Base-by-base conservation (phyloP, 2,888 invertebrate genomes). In the Noctua janthina region DNA sequence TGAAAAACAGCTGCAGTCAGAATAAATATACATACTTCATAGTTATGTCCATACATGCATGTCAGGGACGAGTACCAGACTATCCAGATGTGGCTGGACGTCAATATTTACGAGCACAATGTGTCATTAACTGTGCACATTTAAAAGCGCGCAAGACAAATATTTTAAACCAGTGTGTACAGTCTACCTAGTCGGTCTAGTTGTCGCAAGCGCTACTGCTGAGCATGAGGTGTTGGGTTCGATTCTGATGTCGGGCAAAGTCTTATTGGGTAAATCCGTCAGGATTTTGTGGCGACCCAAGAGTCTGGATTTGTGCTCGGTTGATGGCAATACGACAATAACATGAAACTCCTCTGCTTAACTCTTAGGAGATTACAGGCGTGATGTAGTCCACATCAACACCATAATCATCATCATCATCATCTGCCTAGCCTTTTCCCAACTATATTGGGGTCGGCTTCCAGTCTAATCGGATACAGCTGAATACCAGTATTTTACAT, bases 11-110 rank as follows among this genome's bases (percentile, higher is more conserved):
- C 81, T 83, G 82, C 85, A 85, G 69, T 13, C 59, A 20, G 85
- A 85, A 83, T 82, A 82, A 80, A 85, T 83, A 70, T 74, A 74
- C 85, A 85, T 80, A 74, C 17, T 84, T 89, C 77, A 86, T 89
- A 81, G 81, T 79, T 83, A 78, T 74, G 49, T 76, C 43, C 46
- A 62, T 68, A 20, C 8, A 23, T 39, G 11, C 85, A 80, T 80
- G 85, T 80, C 82, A 85, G 35, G 85, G 85, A 39, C 80, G 39
- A 1, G 43, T 4, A 43, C 29, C 72, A 62, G 54, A 68, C 72
- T 70, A 76, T 75, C 67, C 82, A 85, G 81, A 85, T 85, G 85
- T 1, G 46, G 29, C 49, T 49, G 6, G 10, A n/a, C 43, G 29
- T 56, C 81, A 56, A 80, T 62, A 72, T 82, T 82, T 62, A 84